Base-by-base conservation (phyloP, 53 echinoderm and acorn worm genomes). In the Antedon mediterranea region DNA sequence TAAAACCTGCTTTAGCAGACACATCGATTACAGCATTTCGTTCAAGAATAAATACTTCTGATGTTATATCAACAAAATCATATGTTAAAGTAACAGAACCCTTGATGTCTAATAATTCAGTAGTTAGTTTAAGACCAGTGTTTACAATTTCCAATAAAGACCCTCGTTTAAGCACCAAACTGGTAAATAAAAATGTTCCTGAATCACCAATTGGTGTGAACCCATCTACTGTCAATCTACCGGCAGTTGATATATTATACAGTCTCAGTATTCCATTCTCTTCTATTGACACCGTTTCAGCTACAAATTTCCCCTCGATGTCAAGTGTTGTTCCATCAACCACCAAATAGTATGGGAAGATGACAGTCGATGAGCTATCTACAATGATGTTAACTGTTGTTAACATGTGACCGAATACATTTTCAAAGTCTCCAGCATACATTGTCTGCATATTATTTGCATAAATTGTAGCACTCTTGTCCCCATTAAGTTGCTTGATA, bases 61-160 rank as follows among this genome's bases (percentile, higher is more conserved):
- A 80, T 20, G 83, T 78, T 31, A 93, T 88, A 79, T 82, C 70
- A 29, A 88, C 85, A 77, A 75, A 93, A 9, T 93, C 90, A 80
- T 83, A 85, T 0, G 26, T 33, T 28, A 93, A 72, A 31, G 73
- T 74, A 29, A 90, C 90, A 23, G 81, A 86, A 73, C 87, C 83
- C 71, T 93, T 93, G 34, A 93, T 82, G 32, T 93, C 88, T 78
- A 93, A 83, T 28, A 83, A 75, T 7, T 90, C 90, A 32, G 87
- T 88, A 15, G 84, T 85, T 0, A 93, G 31, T 14, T 34, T 34
- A 43, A 90, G 74, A 27, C 93, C 90, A 0, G 83, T 82, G 7
- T 72, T 75, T 26, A 87, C 75, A 4, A 76, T 34, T 11, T 34
- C 30, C 34, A 90, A 87, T 0, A 34, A 42, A 0, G 93, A 87